Evolutionary conservation across 1,140 invertebrate species (phyloP), one percentile per base, ranked within the genome.

Genomic region (Drosophila obscura): DNA sequence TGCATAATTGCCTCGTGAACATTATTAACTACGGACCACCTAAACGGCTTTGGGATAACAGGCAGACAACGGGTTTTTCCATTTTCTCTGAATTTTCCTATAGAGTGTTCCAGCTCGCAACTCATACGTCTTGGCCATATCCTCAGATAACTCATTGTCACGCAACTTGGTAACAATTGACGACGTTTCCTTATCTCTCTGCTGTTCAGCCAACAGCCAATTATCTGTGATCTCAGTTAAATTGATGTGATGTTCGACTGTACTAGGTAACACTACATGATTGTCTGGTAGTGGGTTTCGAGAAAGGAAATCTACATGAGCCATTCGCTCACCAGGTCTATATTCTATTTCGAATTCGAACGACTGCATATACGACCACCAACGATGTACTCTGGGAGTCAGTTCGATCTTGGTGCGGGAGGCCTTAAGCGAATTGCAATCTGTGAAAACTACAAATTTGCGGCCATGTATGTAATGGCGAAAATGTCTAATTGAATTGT

Each of bases 381-480:
- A 66, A 24, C 56, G 46, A 55, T 56, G 57, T 15, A 67, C 57
- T 39, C 57, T 67, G 9, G 51, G 64, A 22, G 51, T 66, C 24
- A 73, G 53, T 24, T 56, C 51, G 9, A 50, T 8, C 28, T 73
- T 66, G 19, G 48, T 44, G 24, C 63, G 63, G 3, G 35, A 31
- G 19, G 39, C 56, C 5, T 48, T 65, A 28, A 65, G 41, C 4
- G 53, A 65, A 28, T 58, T 16, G 4, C 53, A 58, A 7, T 60
- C 64, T 6, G 64, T 66, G 16, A 8, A 45, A 6, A 67, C 26
- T 9, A 24, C 16, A 50, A 72, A 67, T 49, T 66, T 31, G 26
- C 26, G 64, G 9, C 57, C 57, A 13, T 57, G 63, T 9, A 73
- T 55, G 50, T 61, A 73, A 61, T 61, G 64, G n/a, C 56, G 39